Evolutionary conservation across 2,797 vertebrate species (phyloP).

Genomic region (Scarus forsteni): DNA sequence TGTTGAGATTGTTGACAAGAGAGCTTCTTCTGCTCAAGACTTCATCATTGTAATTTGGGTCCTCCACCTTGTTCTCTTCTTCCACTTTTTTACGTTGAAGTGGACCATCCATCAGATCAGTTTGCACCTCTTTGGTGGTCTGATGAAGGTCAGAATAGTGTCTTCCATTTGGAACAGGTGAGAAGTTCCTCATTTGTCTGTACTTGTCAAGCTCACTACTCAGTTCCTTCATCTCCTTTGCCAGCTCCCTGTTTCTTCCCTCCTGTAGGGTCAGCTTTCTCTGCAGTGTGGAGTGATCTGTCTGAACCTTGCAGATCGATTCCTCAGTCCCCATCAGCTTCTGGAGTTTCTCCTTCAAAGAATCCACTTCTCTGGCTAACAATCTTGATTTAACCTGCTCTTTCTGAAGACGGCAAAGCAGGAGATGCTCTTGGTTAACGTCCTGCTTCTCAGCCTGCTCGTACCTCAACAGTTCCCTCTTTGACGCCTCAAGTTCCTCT

Average conservation of each 20-base stretch:
- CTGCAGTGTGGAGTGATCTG: conserved; percentile 89
- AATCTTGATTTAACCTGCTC: conserved; percentile 94
- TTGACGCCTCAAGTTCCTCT: conserved; percentile 89
- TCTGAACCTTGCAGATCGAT: conserved; percentile 89
- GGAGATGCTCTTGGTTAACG: conserved; percentile 90
- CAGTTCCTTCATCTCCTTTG: conserved; percentile 92
- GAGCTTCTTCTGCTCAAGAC: conserved; percentile 81
- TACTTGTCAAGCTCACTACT: conserved; percentile 90
- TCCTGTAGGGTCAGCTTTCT: conserved; percentile 94
- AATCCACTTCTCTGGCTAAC: conserved; percentile 91
- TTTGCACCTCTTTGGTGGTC: conserved; percentile 93
- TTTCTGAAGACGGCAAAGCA: conserved; percentile 93
- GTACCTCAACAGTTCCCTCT: conserved; percentile 90
- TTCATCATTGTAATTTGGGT: conserved; percentile 83
- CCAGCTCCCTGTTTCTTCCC: conserved; percentile 91
- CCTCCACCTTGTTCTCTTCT: conserved; percentile 83
- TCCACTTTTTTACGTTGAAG: conserved; percentile 84
- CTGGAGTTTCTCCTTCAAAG: conserved; percentile 94
- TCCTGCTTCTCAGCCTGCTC: conserved; percentile 93
- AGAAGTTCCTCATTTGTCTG: conserved; percentile 85
- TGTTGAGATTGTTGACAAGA: conserved; percentile 81
- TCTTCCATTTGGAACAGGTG: conserved; percentile 84
- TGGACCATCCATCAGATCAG: conserved; percentile 86
- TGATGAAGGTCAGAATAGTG: conserved; percentile 86
- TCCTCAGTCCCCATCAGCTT: conserved; percentile 92